A percentile compares a stretch with the other conserved stretches of the same genome.
Evolutionary conservation across 2,113 vertebrate genomes (phyloP).

Genomic region (Saccopteryx leptura): DNA sequence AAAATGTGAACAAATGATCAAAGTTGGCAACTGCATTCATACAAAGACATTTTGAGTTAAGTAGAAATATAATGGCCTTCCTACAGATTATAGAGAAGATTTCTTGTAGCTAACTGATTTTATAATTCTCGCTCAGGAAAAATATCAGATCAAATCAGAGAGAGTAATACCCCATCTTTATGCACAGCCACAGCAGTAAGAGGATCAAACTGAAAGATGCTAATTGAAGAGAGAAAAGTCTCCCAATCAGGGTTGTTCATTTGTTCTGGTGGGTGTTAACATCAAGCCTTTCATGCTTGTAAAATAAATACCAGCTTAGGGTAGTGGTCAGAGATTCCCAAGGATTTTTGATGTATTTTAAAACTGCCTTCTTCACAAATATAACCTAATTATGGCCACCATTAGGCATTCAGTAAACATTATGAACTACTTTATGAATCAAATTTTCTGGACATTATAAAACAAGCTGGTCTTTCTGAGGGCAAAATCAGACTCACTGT

Average conservation of each 20-base stretch:
- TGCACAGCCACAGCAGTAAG: not conserved
- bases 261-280: not conserved
- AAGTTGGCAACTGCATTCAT: not conserved
- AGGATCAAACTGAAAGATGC: not conserved
- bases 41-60: not conserved
- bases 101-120: not conserved
- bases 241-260: not conserved
- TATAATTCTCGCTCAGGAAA: not conserved
- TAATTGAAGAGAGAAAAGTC: not conserved
- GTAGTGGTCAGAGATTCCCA: not conserved
- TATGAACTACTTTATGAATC: not conserved
- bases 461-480: not conserved
- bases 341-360: conserved; percentile 26
- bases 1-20: conserved; percentile 20
- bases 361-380: not conserved
- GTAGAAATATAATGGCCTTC: not conserved
- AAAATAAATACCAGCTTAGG: not conserved
- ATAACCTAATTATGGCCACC: not conserved
- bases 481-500: not conserved
- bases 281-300: not conserved
- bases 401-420: not conserved
- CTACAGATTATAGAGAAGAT: not conserved
- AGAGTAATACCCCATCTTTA: not conserved
- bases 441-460: not conserved
- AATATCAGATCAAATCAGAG: not conserved